Percentiles rank a stretch among this genome's conserved stretches.
phyloP scores from a whole-genome alignment of 2,888 invertebrate genomes.

The Tillus elongatus region DNA sequence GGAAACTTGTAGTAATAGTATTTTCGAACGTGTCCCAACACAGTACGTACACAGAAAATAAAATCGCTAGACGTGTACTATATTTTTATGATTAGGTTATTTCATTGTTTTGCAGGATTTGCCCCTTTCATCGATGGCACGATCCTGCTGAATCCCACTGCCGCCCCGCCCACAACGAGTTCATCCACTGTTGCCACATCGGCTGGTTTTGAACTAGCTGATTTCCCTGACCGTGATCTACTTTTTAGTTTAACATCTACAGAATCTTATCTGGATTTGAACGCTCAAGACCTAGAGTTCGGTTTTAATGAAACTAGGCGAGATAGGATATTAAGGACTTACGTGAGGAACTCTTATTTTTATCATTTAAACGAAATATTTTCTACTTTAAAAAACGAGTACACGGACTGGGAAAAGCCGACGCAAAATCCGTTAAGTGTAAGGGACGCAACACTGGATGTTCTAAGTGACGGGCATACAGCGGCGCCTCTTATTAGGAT shows the following conservation, averaged over 20 bases:
- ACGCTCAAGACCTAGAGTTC: constrained; percentile 77
- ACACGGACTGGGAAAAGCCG: constrained; percentile 91
- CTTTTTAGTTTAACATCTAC: constrained; percentile 75
- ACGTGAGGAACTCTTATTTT: constrained; percentile 88
- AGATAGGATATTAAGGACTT: constrained; percentile 80
- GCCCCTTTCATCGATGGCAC: constrained; percentile 94
- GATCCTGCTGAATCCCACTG: constrained; percentile 58
- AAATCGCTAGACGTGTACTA: no score
- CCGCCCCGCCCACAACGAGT: constrained; percentile 27
- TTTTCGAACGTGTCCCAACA: no score
- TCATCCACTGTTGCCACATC: constrained; percentile 57
- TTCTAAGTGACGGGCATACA: constrained; percentile 86
- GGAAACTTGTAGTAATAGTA: no score
- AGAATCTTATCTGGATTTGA: constrained; percentile 75
- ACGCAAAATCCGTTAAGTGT: constrained; percentile 79
- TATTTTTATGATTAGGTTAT: no score
- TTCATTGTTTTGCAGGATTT: constrained; percentile 51
- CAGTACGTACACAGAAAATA: no score
- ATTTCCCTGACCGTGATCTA: constrained; percentile 73
- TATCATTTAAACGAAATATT: constrained; percentile 93
- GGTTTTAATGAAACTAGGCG: constrained; percentile 84
- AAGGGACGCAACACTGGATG: constrained; percentile 74
- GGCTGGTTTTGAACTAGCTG: constrained; percentile 71
- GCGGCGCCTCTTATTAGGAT: constrained; percentile 76
- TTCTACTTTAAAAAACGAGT: constrained; percentile 86